A percentile compares a stretch with the other conserved stretches of the same genome.
Conservation (phyloP, 2,113 vertebrate genomes). For the Pholis gunnellus region DNA sequence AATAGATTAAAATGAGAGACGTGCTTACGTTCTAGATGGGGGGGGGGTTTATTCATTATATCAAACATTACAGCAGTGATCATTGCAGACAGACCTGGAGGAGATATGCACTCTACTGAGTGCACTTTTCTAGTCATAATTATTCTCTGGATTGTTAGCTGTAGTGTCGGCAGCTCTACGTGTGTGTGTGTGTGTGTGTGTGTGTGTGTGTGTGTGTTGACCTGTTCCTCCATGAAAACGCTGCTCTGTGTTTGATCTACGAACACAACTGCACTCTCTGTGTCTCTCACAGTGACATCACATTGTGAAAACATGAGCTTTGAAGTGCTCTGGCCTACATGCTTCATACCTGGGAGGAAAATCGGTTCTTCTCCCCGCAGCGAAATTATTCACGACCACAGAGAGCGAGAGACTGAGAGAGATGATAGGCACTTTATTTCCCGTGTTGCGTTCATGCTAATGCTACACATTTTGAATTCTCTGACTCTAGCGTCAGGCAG, state of each 20-base stretch:
- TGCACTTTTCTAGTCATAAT: not conserved
- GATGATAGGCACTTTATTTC: not conserved
- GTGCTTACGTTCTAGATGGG: too few species aligned
- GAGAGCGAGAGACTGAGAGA: not conserved
- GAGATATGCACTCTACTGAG: not conserved
- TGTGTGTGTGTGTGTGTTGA: not conserved
- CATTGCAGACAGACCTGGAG: not conserved
- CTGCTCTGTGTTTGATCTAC: conserved; percentile 13
- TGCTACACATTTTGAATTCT: not conserved
- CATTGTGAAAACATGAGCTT: conserved; percentile 41
- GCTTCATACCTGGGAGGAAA: conserved; percentile 39
- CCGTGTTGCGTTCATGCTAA: not conserved
- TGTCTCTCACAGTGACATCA: not conserved
- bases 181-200: not conserved
- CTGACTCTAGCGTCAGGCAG: not conserved
- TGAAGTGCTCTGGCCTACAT: conserved; percentile 35
- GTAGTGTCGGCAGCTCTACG: not conserved
- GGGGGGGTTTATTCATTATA: not conserved
- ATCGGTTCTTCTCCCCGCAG: conserved; percentile 17
- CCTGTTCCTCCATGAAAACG: not conserved
- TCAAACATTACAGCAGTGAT: not conserved
- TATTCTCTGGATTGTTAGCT: not conserved
- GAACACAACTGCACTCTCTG: not conserved
- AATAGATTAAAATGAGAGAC: too few species aligned
- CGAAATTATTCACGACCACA: conserved; percentile 45